Evolutionary conservation across 1,140 invertebrate genomes (phyloP).

Genomic region (Drosophila setifemur): DNA sequence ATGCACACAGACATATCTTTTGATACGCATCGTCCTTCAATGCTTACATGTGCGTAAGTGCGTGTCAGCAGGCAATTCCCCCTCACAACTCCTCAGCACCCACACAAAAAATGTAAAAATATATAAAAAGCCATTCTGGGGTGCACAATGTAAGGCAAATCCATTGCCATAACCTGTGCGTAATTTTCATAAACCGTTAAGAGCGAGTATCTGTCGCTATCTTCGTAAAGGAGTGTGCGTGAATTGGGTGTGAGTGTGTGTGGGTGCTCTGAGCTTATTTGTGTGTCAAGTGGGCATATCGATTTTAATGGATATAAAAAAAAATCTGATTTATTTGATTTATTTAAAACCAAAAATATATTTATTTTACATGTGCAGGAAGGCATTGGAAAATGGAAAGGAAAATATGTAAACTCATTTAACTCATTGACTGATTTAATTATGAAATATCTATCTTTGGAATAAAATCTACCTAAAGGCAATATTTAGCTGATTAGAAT

Average conservation of each 20-base stretch:
- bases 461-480: no score
- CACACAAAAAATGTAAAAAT: background rate
- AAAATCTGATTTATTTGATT: no score
- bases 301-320: constrained; percentile 21
- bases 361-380: no score
- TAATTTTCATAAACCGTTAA: constrained; percentile 57
- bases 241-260: background rate
- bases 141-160: constrained; percentile 35
- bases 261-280: constrained; percentile 4
- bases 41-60: constrained; percentile 58
- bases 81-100: background rate
- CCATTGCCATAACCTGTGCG: constrained; percentile 48
- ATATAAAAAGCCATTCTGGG: constrained; percentile 29
- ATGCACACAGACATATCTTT: constrained; percentile 30
- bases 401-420: no score
- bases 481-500: no score
- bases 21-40: constrained; percentile 40
- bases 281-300: constrained; percentile 26
- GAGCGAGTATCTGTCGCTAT: constrained; percentile 37
- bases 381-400: no score
- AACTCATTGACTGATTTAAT: no score
- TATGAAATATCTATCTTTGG: no score
- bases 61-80: constrained; percentile 20
- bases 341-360: no score
- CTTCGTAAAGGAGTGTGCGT: background rate